A percentile compares a stretch with the other conserved stretches of the same genome.
These are phyloP conservation scores for Xyrichtys novacula DNA, from an alignment of 2,797 vertebrate genomes.

Conservation along the genomic window DNA sequence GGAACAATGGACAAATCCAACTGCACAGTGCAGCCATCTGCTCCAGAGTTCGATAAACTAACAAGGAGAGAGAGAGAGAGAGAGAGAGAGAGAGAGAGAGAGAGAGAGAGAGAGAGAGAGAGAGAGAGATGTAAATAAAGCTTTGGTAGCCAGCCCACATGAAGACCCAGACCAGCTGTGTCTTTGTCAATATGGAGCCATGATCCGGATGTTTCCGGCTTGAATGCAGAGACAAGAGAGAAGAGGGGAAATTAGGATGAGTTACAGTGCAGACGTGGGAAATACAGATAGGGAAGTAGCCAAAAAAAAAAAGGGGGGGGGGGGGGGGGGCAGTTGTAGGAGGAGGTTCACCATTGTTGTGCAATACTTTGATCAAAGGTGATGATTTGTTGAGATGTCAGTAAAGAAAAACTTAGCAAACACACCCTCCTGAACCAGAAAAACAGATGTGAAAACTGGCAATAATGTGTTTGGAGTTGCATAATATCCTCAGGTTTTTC, in stretches of 20 bases:
- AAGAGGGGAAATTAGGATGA: slow-evolving; percentile 30
- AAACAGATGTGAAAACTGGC: background rate
- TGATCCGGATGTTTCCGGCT: slow-evolving; percentile 72
- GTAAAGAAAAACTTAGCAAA: background rate
- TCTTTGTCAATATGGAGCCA: slow-evolving; percentile 66
- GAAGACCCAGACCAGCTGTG: slow-evolving; percentile 74
- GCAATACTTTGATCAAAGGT: too few relatives aligned
- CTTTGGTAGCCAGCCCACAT: slow-evolving; percentile 66
- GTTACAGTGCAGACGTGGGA: slow-evolving; percentile 13
- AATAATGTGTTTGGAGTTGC: background rate
- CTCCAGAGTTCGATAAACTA: slow-evolving; percentile 54
- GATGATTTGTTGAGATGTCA: background rate
- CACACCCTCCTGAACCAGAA: background rate
- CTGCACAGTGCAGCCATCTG: slow-evolving; percentile 76
- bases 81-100: background rate
- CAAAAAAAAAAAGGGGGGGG: background rate
- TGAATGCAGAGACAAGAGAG: slow-evolving; percentile 48
- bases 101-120: background rate
- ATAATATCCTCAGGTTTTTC: slow-evolving; percentile 1
- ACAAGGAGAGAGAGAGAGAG: slow-evolving; percentile 41
- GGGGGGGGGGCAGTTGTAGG: background rate
- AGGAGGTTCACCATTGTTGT: too few relatives aligned
- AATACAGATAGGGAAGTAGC: background rate
- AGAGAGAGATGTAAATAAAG: slow-evolving; percentile 65
- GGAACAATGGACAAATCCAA: slow-evolving; percentile 68